phyloP scores from a whole-genome alignment of 1,140 invertebrate genomes.

The Arctopsyche grandis region DNA sequence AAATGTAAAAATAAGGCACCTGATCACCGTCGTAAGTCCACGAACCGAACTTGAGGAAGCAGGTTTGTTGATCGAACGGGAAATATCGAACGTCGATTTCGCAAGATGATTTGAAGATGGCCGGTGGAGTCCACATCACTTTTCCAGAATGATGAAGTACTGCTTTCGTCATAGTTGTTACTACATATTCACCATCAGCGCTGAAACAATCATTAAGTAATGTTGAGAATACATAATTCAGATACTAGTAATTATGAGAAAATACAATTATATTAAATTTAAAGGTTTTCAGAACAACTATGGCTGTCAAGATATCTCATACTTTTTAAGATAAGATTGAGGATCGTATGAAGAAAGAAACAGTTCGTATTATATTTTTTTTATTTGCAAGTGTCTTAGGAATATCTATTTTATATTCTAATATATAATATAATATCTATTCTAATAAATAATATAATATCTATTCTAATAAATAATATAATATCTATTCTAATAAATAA shows the following conservation, averaged over 20 bases:
- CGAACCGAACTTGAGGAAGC: conserved; percentile 96
- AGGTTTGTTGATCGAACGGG: conserved; percentile 96
- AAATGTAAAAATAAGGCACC: conserved; percentile 66
- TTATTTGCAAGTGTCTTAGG: no score
- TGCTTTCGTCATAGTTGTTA: conserved; percentile 98
- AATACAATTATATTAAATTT: not conserved
- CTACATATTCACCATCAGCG: conserved; percentile 97
- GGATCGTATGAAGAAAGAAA: no score
- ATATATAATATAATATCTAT: no score
- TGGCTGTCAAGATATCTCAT: no score
- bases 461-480: no score
- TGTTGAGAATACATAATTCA: not conserved
- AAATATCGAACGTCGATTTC: conserved; percentile 97
- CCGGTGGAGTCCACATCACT: conserved; percentile 91
- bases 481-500: no score
- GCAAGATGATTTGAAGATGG: conserved; percentile 98
- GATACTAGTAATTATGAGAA: not conserved
- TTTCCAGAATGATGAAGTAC: conserved; percentile 90
- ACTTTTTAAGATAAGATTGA: no score
- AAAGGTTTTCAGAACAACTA: no score
- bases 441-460: no score
- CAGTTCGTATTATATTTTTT: no score
- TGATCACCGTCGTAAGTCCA: conserved; percentile 98
- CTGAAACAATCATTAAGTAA: no score
- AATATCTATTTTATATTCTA: no score